phyloP scores from a whole-genome alignment of 2,797 vertebrate species.

The Mus caroli region DNA sequence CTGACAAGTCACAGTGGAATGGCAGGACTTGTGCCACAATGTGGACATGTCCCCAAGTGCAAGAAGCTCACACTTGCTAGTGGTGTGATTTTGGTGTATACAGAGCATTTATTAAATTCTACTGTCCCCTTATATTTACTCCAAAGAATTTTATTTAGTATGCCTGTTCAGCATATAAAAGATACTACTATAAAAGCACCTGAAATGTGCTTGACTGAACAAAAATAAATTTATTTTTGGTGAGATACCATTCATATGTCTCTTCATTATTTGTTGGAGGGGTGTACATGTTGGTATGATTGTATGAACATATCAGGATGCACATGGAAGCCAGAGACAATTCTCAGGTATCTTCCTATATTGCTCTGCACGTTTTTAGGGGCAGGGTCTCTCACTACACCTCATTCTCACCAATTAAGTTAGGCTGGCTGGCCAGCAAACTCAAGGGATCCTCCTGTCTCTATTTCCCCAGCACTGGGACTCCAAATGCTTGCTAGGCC shows the following conservation, averaged over 20 bases:
- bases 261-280: background rate
- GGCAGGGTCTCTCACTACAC: background rate
- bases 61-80: background rate
- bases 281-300: background rate
- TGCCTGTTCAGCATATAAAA: background rate
- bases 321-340: background rate
- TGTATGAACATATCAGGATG: background rate
- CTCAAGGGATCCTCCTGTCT: background rate
- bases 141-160: conserved; percentile 2
- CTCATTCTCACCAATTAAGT: background rate
- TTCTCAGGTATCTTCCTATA: too few relatives aligned
- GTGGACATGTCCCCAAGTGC: background rate
- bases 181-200: background rate
- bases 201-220: background rate
- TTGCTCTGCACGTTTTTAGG: background rate
- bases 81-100: background rate
- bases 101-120: background rate
- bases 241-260: background rate
- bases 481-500: background rate
- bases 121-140: background rate
- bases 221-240: background rate
- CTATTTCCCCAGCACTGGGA: background rate
- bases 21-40: fast-evolving
- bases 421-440: background rate
- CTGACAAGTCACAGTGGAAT: background rate